Evolutionary conservation across 2,797 vertebrate genomes (phyloP), one percentile per base, ranked within the genome.

Genomic region (Adelosebastes latens): DNA sequence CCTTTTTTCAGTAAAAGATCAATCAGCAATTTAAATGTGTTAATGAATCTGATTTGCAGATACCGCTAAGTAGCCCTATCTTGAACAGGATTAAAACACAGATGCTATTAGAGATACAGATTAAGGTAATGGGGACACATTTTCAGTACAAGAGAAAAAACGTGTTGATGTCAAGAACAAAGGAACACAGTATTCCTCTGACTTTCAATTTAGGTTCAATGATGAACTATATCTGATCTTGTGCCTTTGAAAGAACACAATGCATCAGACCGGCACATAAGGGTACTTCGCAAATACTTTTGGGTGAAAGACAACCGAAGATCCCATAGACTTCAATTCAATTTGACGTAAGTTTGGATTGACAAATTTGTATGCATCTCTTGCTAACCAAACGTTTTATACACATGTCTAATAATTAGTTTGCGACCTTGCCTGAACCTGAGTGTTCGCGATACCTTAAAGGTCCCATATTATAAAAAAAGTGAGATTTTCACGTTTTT

Each of bases 11-110:
- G 8, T 25, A 8, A 68, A 76, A 46, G 61, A 85, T 84, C 80
- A 85, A 84, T 91, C 36, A 60, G 72, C 75, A 46, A 86, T 91
- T 84, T 67, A 77, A 87, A 83, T 84, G 67, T 53, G 80, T 72
- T 89, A 91, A 90, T 84, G 65, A 80, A 74, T 61, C 60, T 32
- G 87, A 93, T 92, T 81, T 29, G 56, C 74, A 89, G 89, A 93
- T 89, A 90, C 6, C n/a, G 68, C 42, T 80, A 60, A 84, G 81
- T 60, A 81, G 83, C 58, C 49, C 77, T 66, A 80, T 81, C 78
- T 88, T 36, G 20, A 56, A 70, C 29, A 77, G 27, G 82, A 86
- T 90, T 91, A 87, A 80, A 86, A 88, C 79, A 83, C 49, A 77
- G 87, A 88, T 84, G 82, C n/a, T 69, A 56, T 80, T 69, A 62